phyloP scores from a whole-genome alignment of 2,113 vertebrate species.

The Percopsis transmontana region DNA sequence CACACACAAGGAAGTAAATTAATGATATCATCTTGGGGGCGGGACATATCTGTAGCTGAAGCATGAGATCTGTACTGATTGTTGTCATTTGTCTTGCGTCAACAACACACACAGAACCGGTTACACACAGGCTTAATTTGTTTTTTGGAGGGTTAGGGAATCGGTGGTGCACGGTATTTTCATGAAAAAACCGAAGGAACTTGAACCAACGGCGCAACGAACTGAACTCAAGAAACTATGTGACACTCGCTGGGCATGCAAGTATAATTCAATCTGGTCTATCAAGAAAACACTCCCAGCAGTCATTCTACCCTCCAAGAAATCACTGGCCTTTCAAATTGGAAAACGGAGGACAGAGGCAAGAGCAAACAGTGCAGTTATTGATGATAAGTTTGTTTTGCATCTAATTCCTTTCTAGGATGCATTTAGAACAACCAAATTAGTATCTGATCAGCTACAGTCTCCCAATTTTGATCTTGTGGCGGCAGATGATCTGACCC shows the following conservation, averaged over 20 bases:
- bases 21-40: too few species aligned
- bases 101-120: too few species aligned
- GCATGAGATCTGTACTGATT: too few species aligned
- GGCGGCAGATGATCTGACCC: not conserved
- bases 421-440: not conserved
- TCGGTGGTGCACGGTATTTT: constrained; percentile 5
- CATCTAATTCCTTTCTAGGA: constrained; percentile 9
- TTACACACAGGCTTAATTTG: too few species aligned
- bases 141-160: too few species aligned
- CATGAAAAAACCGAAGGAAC: constrained; percentile 12
- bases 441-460: not conserved
- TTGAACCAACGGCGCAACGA: not conserved
- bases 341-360: not conserved
- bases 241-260: constrained; percentile 7
- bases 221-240: constrained; percentile 3
- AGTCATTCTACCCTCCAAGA: constrained; percentile 1
- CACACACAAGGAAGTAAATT: too few species aligned
- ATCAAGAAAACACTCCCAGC: constrained; percentile 2
- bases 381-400: constrained; percentile 14
- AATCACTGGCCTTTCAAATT: not conserved
- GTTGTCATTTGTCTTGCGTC: too few species aligned
- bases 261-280: constrained; percentile 3
- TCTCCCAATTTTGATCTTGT: not conserved
- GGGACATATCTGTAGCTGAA: too few species aligned
- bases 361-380: constrained; percentile 1